Evolutionary conservation across 2,888 invertebrate species (phyloP), one percentile per base, ranked within the genome.

Genomic region (Macropis europaea): DNA sequence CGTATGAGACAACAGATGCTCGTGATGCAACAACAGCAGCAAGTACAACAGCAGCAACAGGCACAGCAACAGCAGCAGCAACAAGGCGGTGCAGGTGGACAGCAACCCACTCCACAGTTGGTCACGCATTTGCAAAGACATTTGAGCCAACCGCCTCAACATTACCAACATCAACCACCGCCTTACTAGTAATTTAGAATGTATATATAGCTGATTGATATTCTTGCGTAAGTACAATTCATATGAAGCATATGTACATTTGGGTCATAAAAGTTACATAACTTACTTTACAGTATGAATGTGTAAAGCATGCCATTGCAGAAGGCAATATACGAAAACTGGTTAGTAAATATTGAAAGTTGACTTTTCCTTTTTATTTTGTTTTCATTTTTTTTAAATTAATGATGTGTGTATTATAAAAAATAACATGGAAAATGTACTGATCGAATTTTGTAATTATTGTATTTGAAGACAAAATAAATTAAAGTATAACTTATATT

Each of bases 1-100:
- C 92, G 94, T 67, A 93, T 94, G 91, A 91, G 94, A 26, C 94
- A 94, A 83, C 95, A 95, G 87, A 92, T 95, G 92, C 89, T 95
- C 81, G 94, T 94, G 68, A 93, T 94, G 89, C 93, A 93, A 84
- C 93, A 93, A 84, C 91, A 92, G 54, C 84, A 84, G 22, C 90
- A 94, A 83, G 93, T 91, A 68, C 90, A 90, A 36, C 90, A 89
- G 26, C 90, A 90, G 48, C 90, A 92, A 69, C 87, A 87, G 32
- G 86, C 86, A 60, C 90, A 90, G 30, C 90, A 92, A 4, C 92
- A 93, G 43, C 92, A 89, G 13, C 91, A 90, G 47, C 90, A 90
- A 43, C 90, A 88, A 64, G 81, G 78, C 17, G 86, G 81, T 17
- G 84, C 84, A 34, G 85, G 82, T 38, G 89, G 87, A 0, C 89